phyloP scores from a whole-genome alignment of 2,113 vertebrate species.

The zebrafish (Danio rerio) region GRCz12tu NC_133197.1:14173001-14173500 shows the following conservation, averaged over 20 bases:
- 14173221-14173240: constrained; percentile 49
- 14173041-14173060: background rate
- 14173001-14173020: background rate
- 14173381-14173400: background rate
- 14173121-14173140: background rate
- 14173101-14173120: background rate
- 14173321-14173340: background rate
- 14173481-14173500: too few relatives aligned
- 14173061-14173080: background rate
- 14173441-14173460: background rate
- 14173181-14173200: constrained; percentile 46
- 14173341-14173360: background rate
- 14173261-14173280: constrained; percentile 28
- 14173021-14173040: background rate
- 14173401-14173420: background rate
- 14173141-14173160: background rate
- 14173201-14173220: constrained; percentile 55
- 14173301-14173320: constrained; percentile 42
- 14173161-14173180: constrained; percentile 37
- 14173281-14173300: constrained; percentile 10
- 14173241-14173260: constrained; percentile 42
- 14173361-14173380: background rate
- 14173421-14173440: background rate
- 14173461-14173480: too few relatives aligned
- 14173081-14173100: background rate